These are phyloP conservation scores for Microcebus griseorufus DNA, from an alignment of 2,113 vertebrate species.

Conservation along the genomic window DNA sequence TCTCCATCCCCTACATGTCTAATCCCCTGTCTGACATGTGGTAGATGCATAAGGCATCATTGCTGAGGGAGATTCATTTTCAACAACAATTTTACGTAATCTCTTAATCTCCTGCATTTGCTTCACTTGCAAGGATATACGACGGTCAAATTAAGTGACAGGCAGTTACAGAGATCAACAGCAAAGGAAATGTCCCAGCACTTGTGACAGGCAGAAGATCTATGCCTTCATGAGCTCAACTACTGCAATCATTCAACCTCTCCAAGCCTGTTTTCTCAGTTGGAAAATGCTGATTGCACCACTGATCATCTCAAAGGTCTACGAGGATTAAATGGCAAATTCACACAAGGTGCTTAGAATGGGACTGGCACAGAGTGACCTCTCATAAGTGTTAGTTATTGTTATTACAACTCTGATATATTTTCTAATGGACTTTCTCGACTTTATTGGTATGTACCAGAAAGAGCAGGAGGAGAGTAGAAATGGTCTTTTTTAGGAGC, in stretches of 20 bases:
- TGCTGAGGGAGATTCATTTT: background rate
- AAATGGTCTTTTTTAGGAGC: constrained; percentile 14
- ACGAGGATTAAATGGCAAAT: background rate
- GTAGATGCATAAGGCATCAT: background rate
- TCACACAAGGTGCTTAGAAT: background rate
- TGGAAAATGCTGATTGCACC: background rate
- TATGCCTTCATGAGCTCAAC: background rate
- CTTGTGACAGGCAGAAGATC: background rate
- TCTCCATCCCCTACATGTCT: background rate
- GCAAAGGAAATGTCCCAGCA: background rate
- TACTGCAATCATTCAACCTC: background rate
- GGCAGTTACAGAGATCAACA: background rate
- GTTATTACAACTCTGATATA: background rate
- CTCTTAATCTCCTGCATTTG: background rate
- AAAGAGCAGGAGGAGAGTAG: background rate
- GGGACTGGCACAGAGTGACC: background rate
- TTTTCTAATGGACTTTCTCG: background rate
- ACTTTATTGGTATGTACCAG: background rate
- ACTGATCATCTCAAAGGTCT: background rate
- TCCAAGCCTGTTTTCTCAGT: background rate
- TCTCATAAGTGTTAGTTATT: background rate
- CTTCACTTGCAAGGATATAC: background rate
- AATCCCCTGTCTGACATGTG: background rate
- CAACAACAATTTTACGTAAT: background rate
- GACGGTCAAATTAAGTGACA: background rate